A percentile compares a stretch with the other conserved stretches of the same genome.
Evolutionary conservation across 1,140 invertebrate species (phyloP).

Genomic region (Eumaeus atala): DNA sequence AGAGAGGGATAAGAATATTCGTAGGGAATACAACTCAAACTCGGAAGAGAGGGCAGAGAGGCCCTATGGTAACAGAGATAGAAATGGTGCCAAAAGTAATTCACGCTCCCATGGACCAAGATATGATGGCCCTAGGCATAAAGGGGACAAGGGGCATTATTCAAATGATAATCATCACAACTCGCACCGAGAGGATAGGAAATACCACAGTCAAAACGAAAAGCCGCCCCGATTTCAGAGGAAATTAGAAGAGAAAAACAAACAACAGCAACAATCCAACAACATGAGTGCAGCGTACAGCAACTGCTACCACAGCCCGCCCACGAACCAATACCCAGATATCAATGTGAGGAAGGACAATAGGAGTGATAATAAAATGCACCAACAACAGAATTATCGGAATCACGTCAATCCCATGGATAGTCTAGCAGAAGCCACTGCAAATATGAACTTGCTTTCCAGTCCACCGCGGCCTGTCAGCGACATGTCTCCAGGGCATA

Average conservation of each 20-base stretch:
- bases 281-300: slow-evolving; percentile 45
- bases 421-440: slow-evolving; percentile 54
- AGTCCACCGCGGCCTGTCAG: slow-evolving; percentile 42
- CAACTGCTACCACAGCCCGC: slow-evolving; percentile 48
- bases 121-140: slow-evolving; percentile 49
- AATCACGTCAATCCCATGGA: slow-evolving; percentile 50
- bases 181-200: slow-evolving; percentile 58
- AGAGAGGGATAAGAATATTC: slow-evolving; percentile 57
- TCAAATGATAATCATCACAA: slow-evolving; percentile 46
- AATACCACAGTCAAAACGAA: slow-evolving; percentile 60
- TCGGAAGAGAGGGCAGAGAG: slow-evolving; percentile 50
- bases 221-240: slow-evolving; percentile 71
- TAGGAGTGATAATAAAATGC: slow-evolving; percentile 41
- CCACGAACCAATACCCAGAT: slow-evolving; percentile 41
- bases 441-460: slow-evolving; percentile 53
- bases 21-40: slow-evolving; percentile 40
- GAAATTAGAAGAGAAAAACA: slow-evolving; percentile 69
- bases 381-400: slow-evolving; percentile 42
- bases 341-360: slow-evolving; percentile 45
- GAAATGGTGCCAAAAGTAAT: slow-evolving; percentile 47
- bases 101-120: slow-evolving; percentile 44
- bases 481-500: slow-evolving; percentile 36
- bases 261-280: slow-evolving; percentile 49
- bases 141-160: slow-evolving; percentile 47
- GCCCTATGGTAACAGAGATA: slow-evolving; percentile 43